Evolutionary conservation across 2,113 vertebrate species (phyloP).

Genomic region (Entomyzon cyanotis): DNA sequence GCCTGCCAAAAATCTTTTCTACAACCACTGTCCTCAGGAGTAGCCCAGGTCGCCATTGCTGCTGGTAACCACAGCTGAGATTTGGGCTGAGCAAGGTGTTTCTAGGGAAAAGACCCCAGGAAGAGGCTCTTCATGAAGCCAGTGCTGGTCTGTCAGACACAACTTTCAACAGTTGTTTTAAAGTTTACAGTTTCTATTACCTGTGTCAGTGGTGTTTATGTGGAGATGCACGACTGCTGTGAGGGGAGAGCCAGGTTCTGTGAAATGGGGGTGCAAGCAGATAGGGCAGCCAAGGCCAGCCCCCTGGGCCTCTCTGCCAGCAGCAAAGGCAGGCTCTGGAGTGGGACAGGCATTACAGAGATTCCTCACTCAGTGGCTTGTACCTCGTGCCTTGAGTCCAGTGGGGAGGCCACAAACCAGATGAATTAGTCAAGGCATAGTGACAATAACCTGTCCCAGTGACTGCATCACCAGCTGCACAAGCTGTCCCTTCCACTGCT

Average conservation of each 20-base stretch:
- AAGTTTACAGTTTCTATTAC: background rate
- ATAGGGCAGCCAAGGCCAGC: background rate
- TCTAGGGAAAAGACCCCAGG: background rate
- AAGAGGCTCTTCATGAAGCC: background rate
- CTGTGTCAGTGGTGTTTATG: background rate
- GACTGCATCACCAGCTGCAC: background rate
- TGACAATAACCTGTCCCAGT: background rate
- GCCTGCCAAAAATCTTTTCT: background rate
- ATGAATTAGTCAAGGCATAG: background rate
- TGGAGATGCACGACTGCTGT: rapidly evolving
- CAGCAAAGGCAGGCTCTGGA: background rate
- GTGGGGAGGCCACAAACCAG: background rate
- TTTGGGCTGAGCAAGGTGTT: background rate
- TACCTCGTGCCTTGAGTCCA: background rate
- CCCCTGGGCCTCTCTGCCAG: background rate
- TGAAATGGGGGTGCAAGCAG: background rate
- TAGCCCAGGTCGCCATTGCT: rapidly evolving
- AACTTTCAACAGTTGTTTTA: background rate
- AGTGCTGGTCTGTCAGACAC: background rate
- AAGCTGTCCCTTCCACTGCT: background rate
- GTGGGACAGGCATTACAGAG: background rate
- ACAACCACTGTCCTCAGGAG: background rate
- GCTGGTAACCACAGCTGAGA: background rate
- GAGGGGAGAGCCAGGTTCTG: rapidly evolving
- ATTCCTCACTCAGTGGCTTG: background rate